phyloP scores from a whole-genome alignment of 2,888 invertebrate genomes.

The Tipula unca region DNA sequence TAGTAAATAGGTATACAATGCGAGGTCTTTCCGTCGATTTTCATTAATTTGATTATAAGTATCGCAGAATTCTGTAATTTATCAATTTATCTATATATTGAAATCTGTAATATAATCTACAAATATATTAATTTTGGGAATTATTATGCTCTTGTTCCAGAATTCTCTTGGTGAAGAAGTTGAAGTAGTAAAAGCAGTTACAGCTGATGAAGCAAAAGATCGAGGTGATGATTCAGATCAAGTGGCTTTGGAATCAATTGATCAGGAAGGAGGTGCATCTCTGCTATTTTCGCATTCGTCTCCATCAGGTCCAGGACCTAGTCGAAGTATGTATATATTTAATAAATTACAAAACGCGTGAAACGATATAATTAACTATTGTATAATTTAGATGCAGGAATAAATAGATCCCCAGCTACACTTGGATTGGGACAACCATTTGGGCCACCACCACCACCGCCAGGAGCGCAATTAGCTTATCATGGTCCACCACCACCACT shows the following conservation, averaged over 20 bases:
- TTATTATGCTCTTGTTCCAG: slow-evolving; percentile 28
- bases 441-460: slow-evolving; percentile 46
- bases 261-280: slow-evolving; percentile 49
- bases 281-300: slow-evolving; percentile 44
- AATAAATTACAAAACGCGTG: not conserved
- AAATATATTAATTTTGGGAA: not conserved
- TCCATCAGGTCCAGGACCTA: slow-evolving; percentile 34
- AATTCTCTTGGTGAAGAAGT: slow-evolving; percentile 48
- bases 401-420: slow-evolving; percentile 38
- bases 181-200: slow-evolving; percentile 55
- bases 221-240: slow-evolving; percentile 56
- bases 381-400: slow-evolving; percentile 37
- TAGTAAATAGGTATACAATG: no score
- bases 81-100: no score
- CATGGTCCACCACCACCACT: slow-evolving; percentile 65
- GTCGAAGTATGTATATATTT: slow-evolving; percentile 33
- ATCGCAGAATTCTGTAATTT: no score
- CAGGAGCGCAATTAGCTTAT: slow-evolving; percentile 51
- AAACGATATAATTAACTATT: not conserved
- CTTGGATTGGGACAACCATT: slow-evolving; percentile 43
- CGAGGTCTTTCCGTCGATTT: no score
- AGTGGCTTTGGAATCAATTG: slow-evolving; percentile 61
- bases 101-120: no score
- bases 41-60: no score
- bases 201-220: slow-evolving; percentile 45